phyloP scores from a whole-genome alignment of 2,888 invertebrate genomes.

The Hedychridium roseum region DNA sequence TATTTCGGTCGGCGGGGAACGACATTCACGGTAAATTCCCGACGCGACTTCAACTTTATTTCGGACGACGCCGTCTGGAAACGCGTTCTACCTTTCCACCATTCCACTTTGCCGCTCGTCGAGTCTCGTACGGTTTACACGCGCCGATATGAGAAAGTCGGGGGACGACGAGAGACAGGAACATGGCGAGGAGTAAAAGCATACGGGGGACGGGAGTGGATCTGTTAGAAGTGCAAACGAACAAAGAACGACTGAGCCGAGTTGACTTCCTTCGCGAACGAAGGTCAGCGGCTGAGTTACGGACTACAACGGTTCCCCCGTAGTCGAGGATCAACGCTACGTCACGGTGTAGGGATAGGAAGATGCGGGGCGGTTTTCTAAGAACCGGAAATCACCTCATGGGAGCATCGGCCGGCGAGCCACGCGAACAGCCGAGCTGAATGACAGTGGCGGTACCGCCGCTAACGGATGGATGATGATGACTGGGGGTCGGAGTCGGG shows the following conservation, averaged over 20 bases:
- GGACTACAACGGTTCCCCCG: too few relatives aligned
- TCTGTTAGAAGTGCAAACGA: not conserved
- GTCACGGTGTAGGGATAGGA: not conserved
- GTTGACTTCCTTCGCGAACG: too few relatives aligned
- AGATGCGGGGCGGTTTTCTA: conserved; percentile 10
- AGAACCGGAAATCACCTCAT: conserved; percentile 47
- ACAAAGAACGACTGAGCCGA: not conserved
- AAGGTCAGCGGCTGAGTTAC: too few relatives aligned
- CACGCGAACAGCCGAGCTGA: conserved; percentile 42
- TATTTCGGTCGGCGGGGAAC: conserved; percentile 17
- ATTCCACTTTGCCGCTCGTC: not conserved
- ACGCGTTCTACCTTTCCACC: conserved; percentile 7
- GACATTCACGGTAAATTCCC: conserved; percentile 7
- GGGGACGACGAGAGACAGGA: not conserved
- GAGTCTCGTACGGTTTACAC: not conserved
- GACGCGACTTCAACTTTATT: conserved; percentile 14
- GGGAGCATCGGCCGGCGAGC: conserved; percentile 41
- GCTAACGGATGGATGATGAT: conserved; percentile 43
- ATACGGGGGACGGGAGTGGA: not conserved
- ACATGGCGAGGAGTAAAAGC: not conserved
- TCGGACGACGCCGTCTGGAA: conserved; percentile 11
- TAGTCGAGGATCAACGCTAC: too few relatives aligned
- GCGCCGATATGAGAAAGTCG: not conserved
- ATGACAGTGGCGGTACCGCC: conserved; percentile 42
- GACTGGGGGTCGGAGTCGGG: conserved; percentile 45